Evolutionary conservation across 2,797 vertebrate genomes (phyloP), one percentile per base, ranked within the genome.

Genomic region (Ctenopoma kingsleyae): DNA sequence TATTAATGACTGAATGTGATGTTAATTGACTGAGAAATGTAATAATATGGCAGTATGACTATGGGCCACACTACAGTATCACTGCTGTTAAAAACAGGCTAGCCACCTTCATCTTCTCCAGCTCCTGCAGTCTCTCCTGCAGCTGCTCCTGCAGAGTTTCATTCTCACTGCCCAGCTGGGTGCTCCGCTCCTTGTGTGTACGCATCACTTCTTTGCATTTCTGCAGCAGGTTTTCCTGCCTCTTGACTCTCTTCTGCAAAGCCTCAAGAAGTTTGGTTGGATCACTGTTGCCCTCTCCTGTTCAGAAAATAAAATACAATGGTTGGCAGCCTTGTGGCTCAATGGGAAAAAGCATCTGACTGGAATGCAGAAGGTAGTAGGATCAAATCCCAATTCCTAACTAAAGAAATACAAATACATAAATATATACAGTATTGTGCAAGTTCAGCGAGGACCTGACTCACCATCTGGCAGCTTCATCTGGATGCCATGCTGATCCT

Each of bases 91-190:
- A 63, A 68, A 22, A 19, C 20, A 19, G 11, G 41, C 51, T 36
- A 19, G 35, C 2, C 82, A 98, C 98, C 96, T 99, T 99, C 35
- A 96, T 97, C 87, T 98, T 99, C 80, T 99, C 98, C 73, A 99
- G 93, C 64, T 99, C 97, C 76, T 97, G 96, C 72, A 99, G 95
- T 38, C 98, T 94, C 84, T 98, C 98, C 60, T 98, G 96, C 53
- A 99, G 93, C 79, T 99, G 98, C 49, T 98, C 95, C 71, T 99
- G 98, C 50, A 99, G 93, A 0, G 96, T 94, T 63, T 99, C 98
- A 0, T 99, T 99, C 87, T 99, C 97, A 0, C 92, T 98, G 85
- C 86, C 84, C 76, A 99, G 84, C 6, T 97, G 96, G 0, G 90
- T 43, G 0, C 93, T 95, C 2, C 93, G 80, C 61, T 99, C 97